Base-by-base conservation (phyloP, 2,888 invertebrate species). In the Euplagia quadripunctaria region DNA sequence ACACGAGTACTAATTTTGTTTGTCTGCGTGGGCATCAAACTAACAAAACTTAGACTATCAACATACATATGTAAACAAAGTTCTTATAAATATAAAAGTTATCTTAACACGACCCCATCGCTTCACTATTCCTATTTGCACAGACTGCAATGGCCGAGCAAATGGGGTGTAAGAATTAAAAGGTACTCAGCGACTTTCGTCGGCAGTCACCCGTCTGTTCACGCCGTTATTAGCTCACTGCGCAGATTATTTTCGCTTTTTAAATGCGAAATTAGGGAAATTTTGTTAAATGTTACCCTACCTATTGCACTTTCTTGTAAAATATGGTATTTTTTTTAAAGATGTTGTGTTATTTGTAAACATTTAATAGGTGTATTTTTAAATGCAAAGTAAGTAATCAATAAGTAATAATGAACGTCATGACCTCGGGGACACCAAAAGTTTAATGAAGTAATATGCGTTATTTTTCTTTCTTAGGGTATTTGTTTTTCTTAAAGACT, bases 161-260 rank as follows among this genome's bases (percentile, higher is more conserved):
- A 95, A 95, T 95, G 95, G 95, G 93, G 94, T 95, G 95, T 93
- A 91, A 94, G 93, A 94, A 95, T 95, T 95, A 95, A 94, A 95
- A 94, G 93, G 92, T 92, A 91, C 90, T 93, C 91, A 89, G 88
- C 76, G 84, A 75, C 71, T 82, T 75, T 76, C 79, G 78, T 74
- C 83, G 75, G 58, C 73, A 75, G 76, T 73, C 81, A 79, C 76
- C 85, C 85, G 88, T 88, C 91, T 90, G 90, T 80, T 84, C 84
- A 84, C 88, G 89, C 85, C 89, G 90, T 93, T 94, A 94, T 94
- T 93, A 90, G 91, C 87, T 74, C 73, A 43, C 87, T 81, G 74
- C 81, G 77, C 77, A 73, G 85, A 87, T 87, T 87, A 87, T 85
- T 79, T 77, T 79, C 81, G 81, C 78, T 80, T 83, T 91, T 90